Base-by-base conservation (phyloP, 2,888 invertebrate species). In the Ligdia adustata region DNA sequence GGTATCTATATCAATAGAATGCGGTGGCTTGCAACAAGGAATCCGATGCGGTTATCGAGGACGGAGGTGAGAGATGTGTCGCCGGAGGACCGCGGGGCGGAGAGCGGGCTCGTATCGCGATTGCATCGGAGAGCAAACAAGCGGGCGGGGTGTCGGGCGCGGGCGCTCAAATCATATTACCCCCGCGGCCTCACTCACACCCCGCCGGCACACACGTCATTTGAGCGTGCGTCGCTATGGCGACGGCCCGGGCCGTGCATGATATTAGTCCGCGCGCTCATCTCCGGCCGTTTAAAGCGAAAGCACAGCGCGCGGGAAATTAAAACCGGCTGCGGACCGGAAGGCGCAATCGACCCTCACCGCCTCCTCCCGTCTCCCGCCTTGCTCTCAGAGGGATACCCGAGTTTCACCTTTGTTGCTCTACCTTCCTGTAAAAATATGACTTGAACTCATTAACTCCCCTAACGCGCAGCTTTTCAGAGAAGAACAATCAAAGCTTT, bases 201-300 rank as follows among this genome's bases (percentile, higher is more conserved):
- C 37, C 78, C 74, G 70, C 62, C 62, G 66, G 79, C 82, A 76
- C 92, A 92, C 92, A 92, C 93, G 92, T 92, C 92, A 92, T 92
- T 91, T 92, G 91, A 91, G 91, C 90, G 91, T 91, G 91, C 92
- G 92, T 93, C 91, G 91, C 92, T 90, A 92, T 91, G 92, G 91
- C 91, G 91, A 92, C 92, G 84, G 91, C 92, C 92, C 92, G 92
- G 92, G 92, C 80, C 85, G 80, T 88, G 88, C 89, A 88, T 89
- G 83, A 89, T 84, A 89, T 89, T 89, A 89, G 87, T 86, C 78
- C 84, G 83, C 82, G 80, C 72, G 80, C 87, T 90, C 90, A 90
- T 90, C 88, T 87, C 86, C 87, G 85, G 82, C 69, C 85, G 85
- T 84, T 90, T 85, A 85, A 82, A 85, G 80, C 82, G 82, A 86